Conservation (phyloP, 2,113 vertebrate genomes). For the Choloepus hoffmanni region DNA sequence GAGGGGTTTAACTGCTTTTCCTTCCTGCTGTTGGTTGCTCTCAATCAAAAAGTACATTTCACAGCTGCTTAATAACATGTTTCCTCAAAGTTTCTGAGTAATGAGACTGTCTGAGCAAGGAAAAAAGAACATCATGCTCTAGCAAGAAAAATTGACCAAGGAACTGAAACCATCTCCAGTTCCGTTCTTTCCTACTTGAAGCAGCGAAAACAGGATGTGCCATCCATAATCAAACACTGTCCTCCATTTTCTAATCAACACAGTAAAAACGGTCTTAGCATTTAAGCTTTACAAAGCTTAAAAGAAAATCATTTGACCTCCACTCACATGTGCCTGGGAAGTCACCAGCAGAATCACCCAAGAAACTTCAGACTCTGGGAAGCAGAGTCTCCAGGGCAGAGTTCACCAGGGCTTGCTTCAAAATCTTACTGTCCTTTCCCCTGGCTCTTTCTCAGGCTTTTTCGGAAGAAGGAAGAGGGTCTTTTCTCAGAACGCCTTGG, state of each 20-base stretch:
- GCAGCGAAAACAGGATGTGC: neutral
- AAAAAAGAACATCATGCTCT: conserved; percentile 58
- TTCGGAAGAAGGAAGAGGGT: neutral
- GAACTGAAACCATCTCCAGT: neutral
- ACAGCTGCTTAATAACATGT: conserved; percentile 45
- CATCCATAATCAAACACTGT: neutral
- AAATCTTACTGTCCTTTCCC: too few relatives aligned
- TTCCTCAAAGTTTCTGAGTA: conserved; percentile 62
- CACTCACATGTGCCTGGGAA: neutral
- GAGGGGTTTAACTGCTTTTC: neutral
- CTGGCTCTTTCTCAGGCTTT: neutral
- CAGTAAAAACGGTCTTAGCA: neutral
- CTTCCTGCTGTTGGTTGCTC: neutral
- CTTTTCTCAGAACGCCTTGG: accelerated
- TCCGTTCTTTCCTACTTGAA: neutral
- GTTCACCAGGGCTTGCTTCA: accelerated
- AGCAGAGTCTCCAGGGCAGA: neutral
- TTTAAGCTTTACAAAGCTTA: neutral
- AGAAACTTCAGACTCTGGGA: neutral
- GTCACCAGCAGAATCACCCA: neutral
- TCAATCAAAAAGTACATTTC: conserved; percentile 19
- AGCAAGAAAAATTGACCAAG: conserved; percentile 58
- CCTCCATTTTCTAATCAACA: neutral
- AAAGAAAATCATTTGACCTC: neutral
- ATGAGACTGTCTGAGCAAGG: conserved; percentile 68